These are phyloP conservation scores for Pseudorectes ferrugineus DNA, from an alignment of 2,113 vertebrate species.

Conservation along the genomic window DNA sequence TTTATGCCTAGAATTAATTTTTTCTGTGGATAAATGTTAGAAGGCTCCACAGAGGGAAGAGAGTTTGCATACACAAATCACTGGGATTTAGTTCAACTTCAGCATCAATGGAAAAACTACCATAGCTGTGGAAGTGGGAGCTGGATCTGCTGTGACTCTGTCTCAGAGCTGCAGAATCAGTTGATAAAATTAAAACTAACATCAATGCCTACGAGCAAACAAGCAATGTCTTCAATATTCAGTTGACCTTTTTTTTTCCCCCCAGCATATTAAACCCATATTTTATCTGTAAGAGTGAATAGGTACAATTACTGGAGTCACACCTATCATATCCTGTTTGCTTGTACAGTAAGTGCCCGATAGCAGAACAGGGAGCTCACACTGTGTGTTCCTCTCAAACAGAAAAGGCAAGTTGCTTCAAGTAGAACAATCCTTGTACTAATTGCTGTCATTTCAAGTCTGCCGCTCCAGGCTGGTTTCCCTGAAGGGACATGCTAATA, in stretches of 20 bases:
- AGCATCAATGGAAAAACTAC: background rate
- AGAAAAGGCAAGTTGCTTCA: conserved; percentile 58
- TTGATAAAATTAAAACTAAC: background rate
- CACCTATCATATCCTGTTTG: conserved; percentile 54
- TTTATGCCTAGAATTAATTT: background rate
- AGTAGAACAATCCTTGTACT: conserved; percentile 40
- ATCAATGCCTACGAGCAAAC: background rate
- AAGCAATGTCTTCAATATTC: background rate
- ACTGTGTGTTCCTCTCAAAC: conserved; percentile 50
- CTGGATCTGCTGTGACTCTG: background rate
- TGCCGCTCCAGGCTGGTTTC: background rate
- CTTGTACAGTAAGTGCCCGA: conserved; percentile 11
- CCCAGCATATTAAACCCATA: background rate
- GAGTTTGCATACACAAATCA: background rate
- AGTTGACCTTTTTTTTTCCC: background rate
- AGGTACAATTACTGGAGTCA: conserved; percentile 43
- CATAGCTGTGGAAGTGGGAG: background rate
- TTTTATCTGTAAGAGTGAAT: conserved; percentile 3
- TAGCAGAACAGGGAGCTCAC: background rate
- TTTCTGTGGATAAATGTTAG: background rate
- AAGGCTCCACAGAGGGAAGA: background rate
- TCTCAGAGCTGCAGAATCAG: background rate
- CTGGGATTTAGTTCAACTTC: background rate
- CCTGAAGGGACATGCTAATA: background rate
- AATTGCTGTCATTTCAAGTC: conserved; percentile 28